These are phyloP conservation scores for Drosophila peninsularis DNA, from an alignment of 2,888 invertebrate species.

Conservation along the genomic window DNA sequence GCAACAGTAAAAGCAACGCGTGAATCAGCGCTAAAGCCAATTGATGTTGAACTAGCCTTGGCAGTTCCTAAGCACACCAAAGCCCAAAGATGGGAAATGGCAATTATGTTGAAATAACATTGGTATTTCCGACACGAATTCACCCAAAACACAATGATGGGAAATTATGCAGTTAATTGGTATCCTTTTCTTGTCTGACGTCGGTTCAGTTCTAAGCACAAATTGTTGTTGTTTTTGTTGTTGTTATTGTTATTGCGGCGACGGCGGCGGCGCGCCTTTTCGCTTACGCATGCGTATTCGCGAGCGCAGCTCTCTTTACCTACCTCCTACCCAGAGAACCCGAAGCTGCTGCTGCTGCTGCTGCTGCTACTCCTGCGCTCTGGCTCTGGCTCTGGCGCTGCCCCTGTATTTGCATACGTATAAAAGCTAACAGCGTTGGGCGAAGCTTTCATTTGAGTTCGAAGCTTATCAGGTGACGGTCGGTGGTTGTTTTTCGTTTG, in stretches of 20 bases:
- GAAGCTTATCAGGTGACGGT: slow-evolving; percentile 67
- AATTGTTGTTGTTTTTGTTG: background rate
- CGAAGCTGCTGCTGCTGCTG: slow-evolving; percentile 8
- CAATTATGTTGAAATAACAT: slow-evolving; percentile 30
- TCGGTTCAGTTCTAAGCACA: slow-evolving; percentile 31
- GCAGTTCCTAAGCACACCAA: slow-evolving; percentile 9
- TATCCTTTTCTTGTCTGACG: slow-evolving; percentile 45
- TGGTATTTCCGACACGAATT: slow-evolving; percentile 5
- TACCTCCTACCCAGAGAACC: slow-evolving; percentile 28
- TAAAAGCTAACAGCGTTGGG: slow-evolving; percentile 74
- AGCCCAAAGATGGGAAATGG: slow-evolving; percentile 10
- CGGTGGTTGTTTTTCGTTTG: slow-evolving; percentile 35
- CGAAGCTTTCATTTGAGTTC: slow-evolving; percentile 78
- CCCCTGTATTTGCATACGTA: slow-evolving; percentile 62
- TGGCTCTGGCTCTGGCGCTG: slow-evolving; percentile 25
- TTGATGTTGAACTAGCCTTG: slow-evolving; percentile 25
- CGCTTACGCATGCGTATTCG: slow-evolving; percentile 61
- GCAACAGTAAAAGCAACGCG: slow-evolving; percentile 5
- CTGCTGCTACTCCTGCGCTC: slow-evolving; percentile 47
- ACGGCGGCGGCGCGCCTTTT: slow-evolving; percentile 54
- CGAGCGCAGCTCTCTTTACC: slow-evolving; percentile 12
- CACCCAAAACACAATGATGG: background rate
- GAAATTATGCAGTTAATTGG: slow-evolving; percentile 31
- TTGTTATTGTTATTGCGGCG: background rate
- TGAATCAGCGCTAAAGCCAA: slow-evolving; percentile 12